Evolutionary conservation across 2,888 invertebrate genomes (phyloP).

Genomic region (Agapostemon virescens): DNA sequence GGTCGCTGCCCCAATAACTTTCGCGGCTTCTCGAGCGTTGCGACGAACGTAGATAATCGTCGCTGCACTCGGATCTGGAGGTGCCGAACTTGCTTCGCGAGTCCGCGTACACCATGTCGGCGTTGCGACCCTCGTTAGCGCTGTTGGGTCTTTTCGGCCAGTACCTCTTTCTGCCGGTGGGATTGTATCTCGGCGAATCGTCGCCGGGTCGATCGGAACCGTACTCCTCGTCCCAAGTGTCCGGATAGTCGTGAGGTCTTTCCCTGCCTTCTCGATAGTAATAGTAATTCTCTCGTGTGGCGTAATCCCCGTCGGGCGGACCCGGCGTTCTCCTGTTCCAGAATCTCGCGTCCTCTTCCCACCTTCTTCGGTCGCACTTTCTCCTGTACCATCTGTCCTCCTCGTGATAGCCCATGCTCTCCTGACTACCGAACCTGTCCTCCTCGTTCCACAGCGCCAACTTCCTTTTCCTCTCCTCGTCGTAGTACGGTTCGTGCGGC

Average conservation of each 20-base stretch:
- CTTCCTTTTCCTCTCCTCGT: constrained; percentile 78
- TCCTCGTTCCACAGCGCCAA: constrained; percentile 77
- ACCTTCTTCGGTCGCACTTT: constrained; percentile 76
- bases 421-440: constrained; percentile 79
- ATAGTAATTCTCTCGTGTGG: constrained; percentile 74
- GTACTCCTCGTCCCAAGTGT: constrained; percentile 76
- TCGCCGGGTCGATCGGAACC: constrained; percentile 73
- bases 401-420: constrained; percentile 81
- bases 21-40: constrained; percentile 78
- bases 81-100: constrained; percentile 75
- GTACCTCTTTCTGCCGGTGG: constrained; percentile 70
- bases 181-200: constrained; percentile 74
- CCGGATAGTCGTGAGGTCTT: constrained; percentile 72
- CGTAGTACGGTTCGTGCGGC: constrained; percentile 73
- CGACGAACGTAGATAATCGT: constrained; percentile 75
- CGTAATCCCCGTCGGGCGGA: constrained; percentile 82
- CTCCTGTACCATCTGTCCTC: constrained; percentile 75
- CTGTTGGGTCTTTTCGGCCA: constrained; percentile 79
- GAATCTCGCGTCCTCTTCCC: constrained; percentile 81
- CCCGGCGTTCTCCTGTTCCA: constrained; percentile 76
- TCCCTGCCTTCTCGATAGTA: constrained; percentile 75
- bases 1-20: constrained; percentile 78
- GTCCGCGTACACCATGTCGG: constrained; percentile 74
- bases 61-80: constrained; percentile 79
- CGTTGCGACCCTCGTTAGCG: constrained; percentile 77